Conservation (phyloP, 2,113 vertebrate genomes). For the Syngnathus floridae region DNA sequence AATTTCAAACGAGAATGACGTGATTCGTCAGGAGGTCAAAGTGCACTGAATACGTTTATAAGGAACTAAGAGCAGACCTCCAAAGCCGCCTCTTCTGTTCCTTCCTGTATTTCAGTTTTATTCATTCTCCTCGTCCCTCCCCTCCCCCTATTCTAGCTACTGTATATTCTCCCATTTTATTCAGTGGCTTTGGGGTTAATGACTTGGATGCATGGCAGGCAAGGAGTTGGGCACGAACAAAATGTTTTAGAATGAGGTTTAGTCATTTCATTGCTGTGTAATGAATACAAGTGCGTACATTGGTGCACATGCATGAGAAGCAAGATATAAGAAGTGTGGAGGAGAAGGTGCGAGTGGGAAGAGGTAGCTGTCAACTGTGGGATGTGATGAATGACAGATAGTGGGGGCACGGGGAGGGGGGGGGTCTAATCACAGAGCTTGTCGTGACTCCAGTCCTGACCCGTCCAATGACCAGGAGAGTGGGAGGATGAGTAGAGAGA, state of each 20-base stretch:
- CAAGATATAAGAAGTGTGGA: conserved; percentile 40
- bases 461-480: conserved; percentile 50
- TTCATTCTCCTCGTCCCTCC: not conserved
- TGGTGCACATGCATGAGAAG: conserved; percentile 30
- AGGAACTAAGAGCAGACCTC: too few species aligned
- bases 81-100: not conserved
- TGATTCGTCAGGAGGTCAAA: too few species aligned
- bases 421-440: conserved; percentile 35
- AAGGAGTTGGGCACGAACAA: conserved; percentile 2
- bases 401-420: not conserved
- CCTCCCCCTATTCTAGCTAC: not conserved
- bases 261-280: not conserved
- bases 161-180: not conserved
- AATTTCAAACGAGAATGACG: too few species aligned
- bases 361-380: conserved; percentile 60
- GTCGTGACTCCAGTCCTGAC: conserved; percentile 56
- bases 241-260: conserved; percentile 2
- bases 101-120: not conserved
- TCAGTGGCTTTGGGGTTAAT: not conserved
- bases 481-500: conserved; percentile 48
- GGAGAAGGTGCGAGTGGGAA: conserved; percentile 54
- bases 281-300: not conserved
- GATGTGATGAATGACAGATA: conserved; percentile 64
- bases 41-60: too few species aligned
- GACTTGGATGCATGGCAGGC: not conserved